Evolutionary conservation across 1,140 invertebrate species (phyloP).

Genomic region (Leptoteleia sp.): DNA sequence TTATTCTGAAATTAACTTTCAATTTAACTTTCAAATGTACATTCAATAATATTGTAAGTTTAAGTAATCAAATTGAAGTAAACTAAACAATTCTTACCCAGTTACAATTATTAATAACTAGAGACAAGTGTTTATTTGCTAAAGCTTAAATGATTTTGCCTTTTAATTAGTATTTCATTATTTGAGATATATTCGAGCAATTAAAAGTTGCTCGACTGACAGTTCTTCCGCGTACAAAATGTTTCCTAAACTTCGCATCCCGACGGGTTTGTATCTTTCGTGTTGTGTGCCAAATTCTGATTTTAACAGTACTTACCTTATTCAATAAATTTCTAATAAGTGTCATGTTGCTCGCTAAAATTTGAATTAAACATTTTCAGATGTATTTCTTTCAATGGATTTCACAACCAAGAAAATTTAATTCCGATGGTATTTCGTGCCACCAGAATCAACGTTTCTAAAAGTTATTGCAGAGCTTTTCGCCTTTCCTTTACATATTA

Average conservation of each 20-base stretch:
- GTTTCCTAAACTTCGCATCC: constrained; percentile 8
- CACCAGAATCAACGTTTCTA: constrained; percentile 6
- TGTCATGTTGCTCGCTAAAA: not conserved
- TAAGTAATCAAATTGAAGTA: no score
- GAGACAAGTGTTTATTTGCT: constrained; percentile 2
- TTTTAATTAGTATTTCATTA: constrained; percentile 4
- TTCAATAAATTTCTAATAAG: constrained; percentile 9
- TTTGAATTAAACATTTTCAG: constrained; percentile 5
- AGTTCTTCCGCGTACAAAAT: constrained; percentile 21
- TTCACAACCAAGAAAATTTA: constrained; percentile 12
- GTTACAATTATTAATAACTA: not conserved
- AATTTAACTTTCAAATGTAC: no score
- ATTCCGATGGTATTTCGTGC: constrained; percentile 11
- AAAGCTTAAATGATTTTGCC: not conserved
- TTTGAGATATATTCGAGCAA: constrained; percentile 3
- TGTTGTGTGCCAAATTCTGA: constrained; percentile 1
- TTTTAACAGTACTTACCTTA: not conserved
- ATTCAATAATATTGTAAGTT: no score
- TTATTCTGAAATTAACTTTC: no score
- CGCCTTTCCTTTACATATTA: constrained; percentile 40
- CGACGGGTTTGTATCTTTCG: not conserved
- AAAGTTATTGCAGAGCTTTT: constrained; percentile 33
- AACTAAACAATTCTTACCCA: no score
- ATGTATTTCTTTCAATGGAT: not conserved
- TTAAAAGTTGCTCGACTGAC: constrained; percentile 28